A percentile compares a stretch with the other conserved stretches of the same genome.
These are phyloP conservation scores for Styela clava DNA, from an alignment of 23 tunicate species.

Conservation along the genomic window DNA sequence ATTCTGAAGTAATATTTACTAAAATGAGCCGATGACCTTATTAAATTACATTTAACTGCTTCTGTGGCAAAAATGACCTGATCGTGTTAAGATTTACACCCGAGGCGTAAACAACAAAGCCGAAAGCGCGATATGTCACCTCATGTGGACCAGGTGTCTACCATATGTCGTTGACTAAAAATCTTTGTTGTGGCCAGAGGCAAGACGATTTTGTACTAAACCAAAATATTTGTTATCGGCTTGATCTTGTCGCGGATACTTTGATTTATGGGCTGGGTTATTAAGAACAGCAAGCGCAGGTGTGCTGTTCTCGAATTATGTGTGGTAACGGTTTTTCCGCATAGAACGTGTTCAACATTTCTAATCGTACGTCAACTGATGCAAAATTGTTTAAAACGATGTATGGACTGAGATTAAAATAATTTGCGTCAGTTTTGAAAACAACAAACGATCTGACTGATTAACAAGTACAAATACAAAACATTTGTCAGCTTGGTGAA, in stretches of 20 bases:
- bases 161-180: conserved; percentile 21
- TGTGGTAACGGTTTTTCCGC: conserved; percentile 7
- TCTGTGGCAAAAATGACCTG: too few species aligned
- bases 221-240: conserved; percentile 21
- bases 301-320: conserved; percentile 9
- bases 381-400: background rate
- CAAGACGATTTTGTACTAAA: background rate
- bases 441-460: background rate
- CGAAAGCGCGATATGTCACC: background rate
- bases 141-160: conserved; percentile 26
- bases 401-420: background rate
- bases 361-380: background rate
- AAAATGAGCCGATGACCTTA: background rate
- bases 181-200: conserved; percentile 32
- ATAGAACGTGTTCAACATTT: background rate
- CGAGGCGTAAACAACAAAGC: conserved; percentile 30
- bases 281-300: conserved; percentile 23
- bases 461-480: background rate
- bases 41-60: background rate
- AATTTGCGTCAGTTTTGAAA: background rate
- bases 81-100: conserved; percentile 3
- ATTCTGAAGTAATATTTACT: too few species aligned
- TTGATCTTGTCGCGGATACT: conserved; percentile 26
- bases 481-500: background rate
- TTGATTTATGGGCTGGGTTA: conserved; percentile 33